Evolutionary conservation across 2,888 invertebrate genomes (phyloP).

Genomic region (Deroplatys truncata): DNA sequence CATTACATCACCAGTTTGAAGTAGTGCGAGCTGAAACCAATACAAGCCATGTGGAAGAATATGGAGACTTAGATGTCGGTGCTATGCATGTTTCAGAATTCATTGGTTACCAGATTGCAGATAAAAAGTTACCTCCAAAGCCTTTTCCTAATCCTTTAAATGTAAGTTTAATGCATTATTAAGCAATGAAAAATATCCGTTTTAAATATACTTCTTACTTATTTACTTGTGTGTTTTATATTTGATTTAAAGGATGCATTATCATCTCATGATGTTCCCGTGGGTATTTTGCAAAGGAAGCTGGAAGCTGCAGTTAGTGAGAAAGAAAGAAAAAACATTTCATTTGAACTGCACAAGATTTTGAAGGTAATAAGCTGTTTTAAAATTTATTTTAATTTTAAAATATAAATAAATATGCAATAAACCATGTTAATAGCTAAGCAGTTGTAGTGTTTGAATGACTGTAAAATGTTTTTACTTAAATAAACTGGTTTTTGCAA

Average conservation of each 20-base stretch:
- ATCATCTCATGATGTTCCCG: slow-evolving; percentile 43
- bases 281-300: slow-evolving; percentile 41
- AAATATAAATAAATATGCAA: too few species aligned
- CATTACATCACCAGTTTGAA: slow-evolving; percentile 49
- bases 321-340: slow-evolving; percentile 34
- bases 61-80: slow-evolving; percentile 47
- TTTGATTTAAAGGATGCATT: slow-evolving; percentile 40
- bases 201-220: not conserved
- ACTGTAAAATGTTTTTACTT: too few species aligned
- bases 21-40: slow-evolving; percentile 52
- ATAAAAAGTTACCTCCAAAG: not conserved
- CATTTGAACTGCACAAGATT: slow-evolving; percentile 36
- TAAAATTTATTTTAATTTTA: too few species aligned
- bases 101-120: slow-evolving; percentile 33
- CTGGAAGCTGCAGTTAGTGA: slow-evolving; percentile 36
- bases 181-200: not conserved
- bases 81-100: slow-evolving; percentile 37
- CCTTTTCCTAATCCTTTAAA: not conserved
- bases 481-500: too few species aligned
- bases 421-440: not conserved
- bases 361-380: slow-evolving; percentile 36
- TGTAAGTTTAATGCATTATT: not conserved
- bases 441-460: too few species aligned
- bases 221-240: not conserved
- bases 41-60: slow-evolving; percentile 55